Conservation (phyloP, 2,113 vertebrate genomes). For the Gracilinanus agilis region DNA sequence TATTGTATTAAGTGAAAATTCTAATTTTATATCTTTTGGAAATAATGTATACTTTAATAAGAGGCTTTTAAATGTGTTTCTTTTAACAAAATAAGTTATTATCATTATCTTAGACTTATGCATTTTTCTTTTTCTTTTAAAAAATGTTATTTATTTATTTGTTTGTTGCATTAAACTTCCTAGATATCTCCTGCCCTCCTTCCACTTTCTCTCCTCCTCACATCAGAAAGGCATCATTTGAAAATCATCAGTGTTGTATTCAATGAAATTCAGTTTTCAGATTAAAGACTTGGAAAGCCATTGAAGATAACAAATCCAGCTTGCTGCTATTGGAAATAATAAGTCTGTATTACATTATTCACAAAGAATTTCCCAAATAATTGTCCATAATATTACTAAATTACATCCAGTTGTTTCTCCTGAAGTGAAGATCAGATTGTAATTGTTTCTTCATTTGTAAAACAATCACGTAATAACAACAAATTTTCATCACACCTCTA, state of each 20-base stretch:
- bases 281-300: conserved; percentile 11
- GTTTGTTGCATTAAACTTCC: too few relatives aligned
- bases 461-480: conserved; percentile 16
- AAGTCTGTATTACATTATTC: conserved; percentile 37
- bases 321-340: background rate
- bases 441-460: conserved; percentile 5
- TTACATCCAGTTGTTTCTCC: background rate
- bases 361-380: background rate
- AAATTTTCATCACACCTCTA: conserved; percentile 12
- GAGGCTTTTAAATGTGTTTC: background rate
- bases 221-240: too few relatives aligned
- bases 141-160: too few relatives aligned
- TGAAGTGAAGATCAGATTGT: background rate
- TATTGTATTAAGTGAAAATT: background rate
- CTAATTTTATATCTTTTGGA: background rate
- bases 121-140: too few relatives aligned
- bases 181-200: too few relatives aligned
- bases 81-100: too few relatives aligned
- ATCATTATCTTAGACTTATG: too few relatives aligned
- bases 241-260: too few relatives aligned
- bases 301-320: background rate
- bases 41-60: background rate
- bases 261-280: background rate
- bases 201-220: too few relatives aligned
- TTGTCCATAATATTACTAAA: conserved; percentile 2